Base-by-base conservation (phyloP, 1,140 invertebrate species). In the Neodiprion virginianus region DNA sequence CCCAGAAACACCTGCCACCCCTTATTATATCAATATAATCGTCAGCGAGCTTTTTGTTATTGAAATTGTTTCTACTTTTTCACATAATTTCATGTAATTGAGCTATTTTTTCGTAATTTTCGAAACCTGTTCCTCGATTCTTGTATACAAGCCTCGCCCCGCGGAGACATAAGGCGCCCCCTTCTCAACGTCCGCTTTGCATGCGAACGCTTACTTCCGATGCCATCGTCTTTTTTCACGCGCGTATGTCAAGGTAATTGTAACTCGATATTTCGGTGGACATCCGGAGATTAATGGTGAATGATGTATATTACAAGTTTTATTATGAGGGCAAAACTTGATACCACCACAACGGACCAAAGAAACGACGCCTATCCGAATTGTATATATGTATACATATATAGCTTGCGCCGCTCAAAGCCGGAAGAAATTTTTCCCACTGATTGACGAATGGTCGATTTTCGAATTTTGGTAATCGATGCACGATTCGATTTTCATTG, bases 11-110 rank as follows among this genome's bases (percentile, higher is more conserved):
- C 85, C 86, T 86, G 84, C 80, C 80, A 79, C 78, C 77, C 76
- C 76, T 84, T 78, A 84, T 86, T 86, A 85, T 82, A 79, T 71
- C 78, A 71, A 76, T 76, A 84, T 84, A 86, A 85, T 86, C 83
- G 76, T 50, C 21, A 71, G 23, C 77, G 72, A 82, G 79, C 80
- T 83, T 85, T 83, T 85, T 85, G 83, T 84, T 84, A 84, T 83
- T 76, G 82, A 78, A 81, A 82, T 79, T 21, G 73, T 66, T 71
- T 71, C 67, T 69, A 23, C 21, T 14, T 40, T 40, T 14, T 47
- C 14, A n/a, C 14, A 12, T 40, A 17, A 40, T 40, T 12, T 28
- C 14, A 17, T 28, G 68, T 69, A 69, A 69, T 69, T 28, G 68
- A 28, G 12, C 68, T 17, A 69, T 69, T 69, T 69, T 40, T 40